Percentiles rank a stretch among this genome's conserved stretches.
phyloP scores from a whole-genome alignment of 2,113 vertebrate species.

The Paedocypris sp. region DNA sequence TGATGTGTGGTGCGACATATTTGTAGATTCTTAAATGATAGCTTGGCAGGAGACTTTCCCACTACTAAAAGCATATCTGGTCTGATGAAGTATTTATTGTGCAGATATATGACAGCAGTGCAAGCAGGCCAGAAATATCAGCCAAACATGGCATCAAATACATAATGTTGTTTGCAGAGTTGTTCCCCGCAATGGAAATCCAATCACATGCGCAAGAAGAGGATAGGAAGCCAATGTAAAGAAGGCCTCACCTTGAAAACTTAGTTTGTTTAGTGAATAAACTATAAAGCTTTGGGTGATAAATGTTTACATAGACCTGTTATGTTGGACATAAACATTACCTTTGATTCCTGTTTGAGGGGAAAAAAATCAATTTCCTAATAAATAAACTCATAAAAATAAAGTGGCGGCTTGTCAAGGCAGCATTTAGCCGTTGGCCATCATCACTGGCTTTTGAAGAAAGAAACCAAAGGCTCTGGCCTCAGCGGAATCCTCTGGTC shows the following conservation, averaged over 20 bases:
- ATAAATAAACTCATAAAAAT: slow-evolving; percentile 5
- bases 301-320: neutral
- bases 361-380: too few species aligned
- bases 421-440: neutral
- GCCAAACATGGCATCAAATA: neutral
- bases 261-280: neutral
- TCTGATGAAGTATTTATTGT: slow-evolving; percentile 18
- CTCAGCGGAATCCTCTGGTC: neutral
- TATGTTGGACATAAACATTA: too few species aligned
- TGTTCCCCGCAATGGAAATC: neutral
- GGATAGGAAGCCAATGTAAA: neutral
- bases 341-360: neutral
- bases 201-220: neutral
- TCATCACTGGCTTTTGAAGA: slow-evolving; percentile 13
- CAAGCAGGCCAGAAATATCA: slow-evolving; percentile 11
- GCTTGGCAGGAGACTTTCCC: slow-evolving; percentile 10
- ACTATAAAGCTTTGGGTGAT: neutral
- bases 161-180: slow-evolving; percentile 15
- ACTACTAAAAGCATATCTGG: neutral
- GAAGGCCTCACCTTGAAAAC: neutral
- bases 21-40: slow-evolving; percentile 30
- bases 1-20: slow-evolving; percentile 9
- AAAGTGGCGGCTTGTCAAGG: neutral
- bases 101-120: slow-evolving; percentile 18
- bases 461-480: slow-evolving; percentile 17